Evolutionary conservation across 2,888 invertebrate genomes (phyloP).

Genomic region (Philaethria dido): DNA sequence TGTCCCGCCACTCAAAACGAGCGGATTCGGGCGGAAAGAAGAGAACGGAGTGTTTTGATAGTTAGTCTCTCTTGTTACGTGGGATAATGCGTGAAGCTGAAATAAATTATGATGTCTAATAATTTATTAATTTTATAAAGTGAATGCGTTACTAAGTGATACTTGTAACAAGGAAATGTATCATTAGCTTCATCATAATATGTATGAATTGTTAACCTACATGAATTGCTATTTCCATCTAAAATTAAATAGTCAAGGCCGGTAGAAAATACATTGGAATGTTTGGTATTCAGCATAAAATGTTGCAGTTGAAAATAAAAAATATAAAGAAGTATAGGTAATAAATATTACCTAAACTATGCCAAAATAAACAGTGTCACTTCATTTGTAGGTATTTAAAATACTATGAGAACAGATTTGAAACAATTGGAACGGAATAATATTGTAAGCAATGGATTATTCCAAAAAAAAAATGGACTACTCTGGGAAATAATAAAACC

Average conservation of each 20-base stretch:
- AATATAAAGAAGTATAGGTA: neutral
- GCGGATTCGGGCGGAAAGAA: too few species aligned
- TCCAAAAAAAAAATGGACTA: too few species aligned
- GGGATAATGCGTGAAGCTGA: too few species aligned
- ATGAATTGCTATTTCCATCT: slow-evolving; percentile 30
- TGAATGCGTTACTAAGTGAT: slow-evolving; percentile 3
- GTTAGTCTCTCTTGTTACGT: too few species aligned
- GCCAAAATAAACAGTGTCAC: slow-evolving; percentile 8
- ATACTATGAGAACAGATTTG: neutral
- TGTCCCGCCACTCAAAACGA: too few species aligned
- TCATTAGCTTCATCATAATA: slow-evolving; percentile 27
- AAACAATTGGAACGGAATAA: neutral
- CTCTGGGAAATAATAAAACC: too few species aligned
- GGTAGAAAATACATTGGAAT: slow-evolving; percentile 23
- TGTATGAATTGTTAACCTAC: slow-evolving; percentile 32
- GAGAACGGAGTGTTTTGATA: too few species aligned
- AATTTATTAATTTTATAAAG: slow-evolving; percentile 7
- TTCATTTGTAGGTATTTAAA: neutral
- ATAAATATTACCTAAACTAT: neutral
- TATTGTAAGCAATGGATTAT: too few species aligned
- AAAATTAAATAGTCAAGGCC: slow-evolving; percentile 34
- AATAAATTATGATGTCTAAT: neutral
- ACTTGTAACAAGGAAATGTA: slow-evolving; percentile 37
- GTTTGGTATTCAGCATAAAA: slow-evolving; percentile 2
- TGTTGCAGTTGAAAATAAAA: slow-evolving; percentile 2